Evolutionary conservation across 1,140 invertebrate genomes (phyloP).

Genomic region (Babylonia areolata): DNA sequence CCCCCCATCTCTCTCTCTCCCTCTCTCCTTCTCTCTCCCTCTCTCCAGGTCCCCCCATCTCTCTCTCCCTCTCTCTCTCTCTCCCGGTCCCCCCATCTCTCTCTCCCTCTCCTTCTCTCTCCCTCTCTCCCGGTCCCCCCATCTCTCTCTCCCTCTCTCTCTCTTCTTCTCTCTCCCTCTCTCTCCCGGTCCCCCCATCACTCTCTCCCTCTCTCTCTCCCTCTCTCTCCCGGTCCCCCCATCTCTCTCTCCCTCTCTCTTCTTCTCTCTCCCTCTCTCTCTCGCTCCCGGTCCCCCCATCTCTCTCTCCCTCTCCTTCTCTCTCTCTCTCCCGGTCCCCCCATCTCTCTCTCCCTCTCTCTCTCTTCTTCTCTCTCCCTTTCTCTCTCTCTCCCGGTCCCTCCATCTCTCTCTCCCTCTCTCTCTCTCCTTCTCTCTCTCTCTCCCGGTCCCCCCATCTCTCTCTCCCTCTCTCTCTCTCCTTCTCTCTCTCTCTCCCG

Average conservation of each 20-base stretch:
- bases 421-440: background rate
- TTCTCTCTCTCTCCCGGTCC: background rate
- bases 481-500: background rate
- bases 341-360: background rate
- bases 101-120: background rate
- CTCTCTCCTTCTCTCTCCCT: background rate
- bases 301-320: no score
- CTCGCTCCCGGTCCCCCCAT: background rate
- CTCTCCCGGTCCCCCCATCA: background rate
- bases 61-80: no score
- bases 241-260: slow-evolving; percentile 1
- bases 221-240: background rate
- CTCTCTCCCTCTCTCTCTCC: background rate
- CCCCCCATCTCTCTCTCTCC: background rate
- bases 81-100: no score
- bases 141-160: background rate
- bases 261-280: background rate
- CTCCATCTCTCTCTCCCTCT: background rate
- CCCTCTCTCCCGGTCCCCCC: background rate
- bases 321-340: background rate
- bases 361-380: background rate
- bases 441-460: background rate
- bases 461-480: background rate
- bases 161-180: background rate
- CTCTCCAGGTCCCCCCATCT: background rate